Evolutionary conservation across 2,888 invertebrate genomes (phyloP).

Genomic region (Nysson spinosus): DNA sequence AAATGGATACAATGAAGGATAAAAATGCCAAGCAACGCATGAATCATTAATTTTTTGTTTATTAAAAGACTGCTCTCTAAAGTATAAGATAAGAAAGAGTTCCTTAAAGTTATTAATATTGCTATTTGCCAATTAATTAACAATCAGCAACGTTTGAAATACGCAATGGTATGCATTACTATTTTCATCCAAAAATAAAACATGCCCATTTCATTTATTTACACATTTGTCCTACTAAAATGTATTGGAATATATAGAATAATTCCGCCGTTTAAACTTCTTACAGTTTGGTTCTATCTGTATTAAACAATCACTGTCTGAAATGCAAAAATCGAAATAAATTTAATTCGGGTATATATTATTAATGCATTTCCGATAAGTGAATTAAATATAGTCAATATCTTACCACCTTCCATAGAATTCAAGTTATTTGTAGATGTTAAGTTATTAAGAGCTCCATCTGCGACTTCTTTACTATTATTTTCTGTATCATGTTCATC

Average conservation of each 20-base stretch:
- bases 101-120: too few species aligned
- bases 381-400: background rate
- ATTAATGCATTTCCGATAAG: background rate
- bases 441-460: conserved; percentile 14
- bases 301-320: conserved; percentile 40
- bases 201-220: background rate
- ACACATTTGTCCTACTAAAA: conserved; percentile 33
- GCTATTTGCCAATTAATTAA: too few species aligned
- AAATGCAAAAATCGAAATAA: conserved; percentile 37
- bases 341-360: too few species aligned
- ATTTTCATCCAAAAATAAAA: background rate
- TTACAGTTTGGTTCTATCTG: conserved; percentile 66
- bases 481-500: conserved; percentile 29
- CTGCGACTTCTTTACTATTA: conserved; percentile 24
- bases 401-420: conserved; percentile 34
- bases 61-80: too few species aligned
- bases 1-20: too few species aligned
- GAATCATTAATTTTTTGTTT: too few species aligned
- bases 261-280: conserved; percentile 77
- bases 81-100: too few species aligned
- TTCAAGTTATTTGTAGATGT: conserved; percentile 17
- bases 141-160: too few species aligned
- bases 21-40: too few species aligned
- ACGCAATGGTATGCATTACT: too few species aligned
- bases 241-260: conserved; percentile 73